A percentile compares a stretch with the other conserved stretches of the same genome.
These are phyloP conservation scores for Pammene aurita DNA, from an alignment of 2,888 invertebrate species.

Conservation along the genomic window DNA sequence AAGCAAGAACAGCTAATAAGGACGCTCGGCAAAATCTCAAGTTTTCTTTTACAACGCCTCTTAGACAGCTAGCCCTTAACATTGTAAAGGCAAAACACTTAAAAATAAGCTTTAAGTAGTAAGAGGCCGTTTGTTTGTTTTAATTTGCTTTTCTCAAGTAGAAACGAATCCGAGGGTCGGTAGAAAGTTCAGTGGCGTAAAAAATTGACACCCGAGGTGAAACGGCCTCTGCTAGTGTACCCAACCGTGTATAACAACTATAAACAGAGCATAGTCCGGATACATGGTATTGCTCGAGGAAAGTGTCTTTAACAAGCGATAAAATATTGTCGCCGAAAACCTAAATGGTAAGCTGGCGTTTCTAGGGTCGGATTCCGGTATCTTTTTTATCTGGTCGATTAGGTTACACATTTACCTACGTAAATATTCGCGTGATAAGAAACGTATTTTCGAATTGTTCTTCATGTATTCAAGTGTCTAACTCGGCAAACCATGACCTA, in stretches of 20 bases:
- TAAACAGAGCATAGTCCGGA: conserved; percentile 37
- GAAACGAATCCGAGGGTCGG: conserved; percentile 39
- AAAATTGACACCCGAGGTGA: conserved; percentile 50
- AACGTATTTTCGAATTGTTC: too few relatives aligned
- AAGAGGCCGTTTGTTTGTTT: conserved; percentile 35
- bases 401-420: too few relatives aligned
- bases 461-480: too few relatives aligned
- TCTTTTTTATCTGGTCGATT: too few relatives aligned
- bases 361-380: too few relatives aligned
- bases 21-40: not conserved
- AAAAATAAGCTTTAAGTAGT: conserved; percentile 18
- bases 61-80: conserved; percentile 1
- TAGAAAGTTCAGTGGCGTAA: conserved; percentile 52
- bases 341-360: too few relatives aligned
- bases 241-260: conserved; percentile 37
- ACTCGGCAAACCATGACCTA: too few relatives aligned
- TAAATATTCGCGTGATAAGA: too few relatives aligned
- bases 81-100: conserved; percentile 29
- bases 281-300: conserved; percentile 26
- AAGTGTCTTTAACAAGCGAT: conserved; percentile 21
- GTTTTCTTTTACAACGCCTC: conserved; percentile 7
- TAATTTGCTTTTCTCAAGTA: conserved; percentile 34
- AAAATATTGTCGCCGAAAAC: not conserved
- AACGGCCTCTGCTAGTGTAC: conserved; percentile 41
- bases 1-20: not conserved